Evolutionary conservation across 2,113 vertebrate genomes (phyloP).

Genomic region (Etia nguti): DNA sequence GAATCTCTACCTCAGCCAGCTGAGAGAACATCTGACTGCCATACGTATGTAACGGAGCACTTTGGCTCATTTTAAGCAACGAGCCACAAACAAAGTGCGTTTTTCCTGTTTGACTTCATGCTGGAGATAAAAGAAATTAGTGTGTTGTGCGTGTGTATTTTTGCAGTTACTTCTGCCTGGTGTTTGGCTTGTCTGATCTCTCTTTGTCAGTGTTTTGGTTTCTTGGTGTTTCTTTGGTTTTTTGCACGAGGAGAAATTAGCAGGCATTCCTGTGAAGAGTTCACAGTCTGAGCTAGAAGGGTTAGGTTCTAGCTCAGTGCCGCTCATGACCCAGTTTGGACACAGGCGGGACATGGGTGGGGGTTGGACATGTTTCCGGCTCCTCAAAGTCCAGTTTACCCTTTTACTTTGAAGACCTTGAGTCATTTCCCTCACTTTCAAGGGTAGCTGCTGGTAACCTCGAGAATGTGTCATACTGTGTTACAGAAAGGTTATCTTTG

Average conservation of each 20-base stretch:
- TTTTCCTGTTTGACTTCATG: not conserved
- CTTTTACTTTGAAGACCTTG: constrained; percentile 40
- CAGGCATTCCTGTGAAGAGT: constrained; percentile 16
- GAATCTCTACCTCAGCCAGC: not conserved
- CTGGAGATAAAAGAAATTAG: not conserved
- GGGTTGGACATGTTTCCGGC: not conserved
- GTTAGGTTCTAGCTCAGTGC: not conserved
- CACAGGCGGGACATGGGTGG: not conserved
- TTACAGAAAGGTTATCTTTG: not conserved
- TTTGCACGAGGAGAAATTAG: not conserved
- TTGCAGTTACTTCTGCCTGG: not conserved
- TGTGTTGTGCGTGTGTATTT: not conserved
- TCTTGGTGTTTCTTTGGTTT: not conserved
- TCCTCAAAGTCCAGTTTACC: not conserved
- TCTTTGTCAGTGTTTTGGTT: not conserved
- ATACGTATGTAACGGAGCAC: not conserved
- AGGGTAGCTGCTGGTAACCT: not conserved
- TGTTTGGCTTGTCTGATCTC: not conserved
- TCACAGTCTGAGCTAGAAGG: constrained; percentile 1
- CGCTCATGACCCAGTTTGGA: constrained; percentile 10
- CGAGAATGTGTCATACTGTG: not conserved
- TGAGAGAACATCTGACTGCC: not conserved
- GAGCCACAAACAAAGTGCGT: not conserved
- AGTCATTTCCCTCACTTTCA: not conserved
- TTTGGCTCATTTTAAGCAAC: not conserved